Evolutionary conservation across 2,888 invertebrate genomes (phyloP).

Genomic region (Pseudoips prasinana): DNA sequence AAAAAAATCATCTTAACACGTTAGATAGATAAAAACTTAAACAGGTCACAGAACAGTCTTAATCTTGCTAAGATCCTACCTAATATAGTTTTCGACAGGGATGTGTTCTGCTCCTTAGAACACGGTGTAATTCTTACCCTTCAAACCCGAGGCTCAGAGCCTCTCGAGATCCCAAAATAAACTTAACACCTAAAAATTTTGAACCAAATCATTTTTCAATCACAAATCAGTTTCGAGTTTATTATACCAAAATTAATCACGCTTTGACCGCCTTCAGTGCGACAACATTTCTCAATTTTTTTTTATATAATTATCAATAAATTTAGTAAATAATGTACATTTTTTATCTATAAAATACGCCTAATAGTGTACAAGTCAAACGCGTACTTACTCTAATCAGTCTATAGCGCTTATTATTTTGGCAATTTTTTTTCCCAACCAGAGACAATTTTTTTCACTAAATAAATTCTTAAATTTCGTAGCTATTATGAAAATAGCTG

Average conservation of each 20-base stretch:
- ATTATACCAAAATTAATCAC: conserved; percentile 60
- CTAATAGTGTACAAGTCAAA: conserved; percentile 80
- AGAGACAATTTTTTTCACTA: conserved; percentile 51
- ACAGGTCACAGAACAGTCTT: conserved; percentile 84
- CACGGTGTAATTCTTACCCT: conserved; percentile 70
- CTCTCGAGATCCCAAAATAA: conserved; percentile 65
- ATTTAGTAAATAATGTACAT: conserved; percentile 75
- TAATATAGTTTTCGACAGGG: conserved; percentile 77
- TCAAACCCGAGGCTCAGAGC: conserved; percentile 50
- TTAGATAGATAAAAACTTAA: conserved; percentile 78
- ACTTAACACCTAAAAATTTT: conserved; percentile 64
- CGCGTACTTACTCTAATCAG: conserved; percentile 80
- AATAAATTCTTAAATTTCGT: conserved; percentile 59
- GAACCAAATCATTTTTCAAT: conserved; percentile 64
- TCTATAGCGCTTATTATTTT: conserved; percentile 82
- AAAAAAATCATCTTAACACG: conserved; percentile 62
- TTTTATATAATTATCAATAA: conserved; percentile 59
- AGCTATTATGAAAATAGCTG: conserved; percentile 51
- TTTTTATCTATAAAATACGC: conserved; percentile 78
- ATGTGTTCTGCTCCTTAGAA: conserved; percentile 80
- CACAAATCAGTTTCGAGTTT: conserved; percentile 64
- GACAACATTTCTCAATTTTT: conserved; percentile 34
- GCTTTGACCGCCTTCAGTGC: conserved; percentile 60
- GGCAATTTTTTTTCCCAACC: conserved; percentile 60
- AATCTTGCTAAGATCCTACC: conserved; percentile 80